Evolutionary conservation across 2,797 vertebrate genomes (phyloP).

Genomic region (Tapera naevia): DNA sequence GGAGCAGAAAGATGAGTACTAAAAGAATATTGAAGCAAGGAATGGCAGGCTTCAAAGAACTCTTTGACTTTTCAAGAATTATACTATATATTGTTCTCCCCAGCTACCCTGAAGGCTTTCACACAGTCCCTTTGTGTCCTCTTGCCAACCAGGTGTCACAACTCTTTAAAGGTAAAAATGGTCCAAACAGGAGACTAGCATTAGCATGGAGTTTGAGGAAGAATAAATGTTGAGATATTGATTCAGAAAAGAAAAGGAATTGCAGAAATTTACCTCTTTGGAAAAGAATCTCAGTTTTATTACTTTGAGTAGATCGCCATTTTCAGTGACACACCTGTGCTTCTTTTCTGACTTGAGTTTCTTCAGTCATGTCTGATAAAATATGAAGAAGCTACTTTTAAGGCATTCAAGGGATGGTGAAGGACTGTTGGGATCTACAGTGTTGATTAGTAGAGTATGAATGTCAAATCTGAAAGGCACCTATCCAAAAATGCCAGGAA

Average conservation of each 20-base stretch:
- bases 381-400: background rate
- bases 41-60: background rate
- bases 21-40: background rate
- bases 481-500: background rate
- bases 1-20: background rate
- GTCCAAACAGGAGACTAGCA: background rate
- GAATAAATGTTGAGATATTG: background rate
- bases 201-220: background rate
- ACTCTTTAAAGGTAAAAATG: background rate
- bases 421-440: background rate
- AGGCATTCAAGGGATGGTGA: background rate
- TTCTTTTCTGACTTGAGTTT: background rate
- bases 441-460: slow-evolving; percentile 30
- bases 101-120: background rate
- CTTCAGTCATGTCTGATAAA: slow-evolving; percentile 16
- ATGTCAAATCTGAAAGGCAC: slow-evolving; percentile 15
- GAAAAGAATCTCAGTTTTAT: background rate
- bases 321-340: background rate
- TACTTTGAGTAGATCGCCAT: background rate
- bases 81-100: background rate
- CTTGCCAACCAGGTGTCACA: background rate
- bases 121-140: background rate
- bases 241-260: background rate
- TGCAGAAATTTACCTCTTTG: background rate
- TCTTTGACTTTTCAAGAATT: background rate